phyloP scores from a whole-genome alignment of 2,113 vertebrate genomes.

The Pollimyrus isidori region DNA sequence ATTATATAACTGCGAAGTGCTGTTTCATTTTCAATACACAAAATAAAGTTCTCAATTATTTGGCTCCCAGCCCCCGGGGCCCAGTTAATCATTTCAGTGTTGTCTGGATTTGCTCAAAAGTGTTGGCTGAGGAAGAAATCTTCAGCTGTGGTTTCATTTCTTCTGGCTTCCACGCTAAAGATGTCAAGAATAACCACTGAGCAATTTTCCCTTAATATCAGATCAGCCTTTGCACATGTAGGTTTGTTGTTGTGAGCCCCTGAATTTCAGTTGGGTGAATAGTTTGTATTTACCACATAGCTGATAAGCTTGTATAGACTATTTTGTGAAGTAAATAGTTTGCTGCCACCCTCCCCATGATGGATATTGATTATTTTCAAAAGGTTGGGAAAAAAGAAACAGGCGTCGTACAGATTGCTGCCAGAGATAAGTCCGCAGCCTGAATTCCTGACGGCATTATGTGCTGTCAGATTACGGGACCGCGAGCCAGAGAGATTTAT shows the following conservation, averaged over 20 bases:
- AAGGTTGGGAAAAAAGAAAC: conserved; percentile 7
- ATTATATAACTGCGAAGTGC: conserved; percentile 70
- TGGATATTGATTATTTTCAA: conserved; percentile 19
- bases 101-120: conserved; percentile 54
- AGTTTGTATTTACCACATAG: conserved; percentile 10
- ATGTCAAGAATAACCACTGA: conserved; percentile 63
- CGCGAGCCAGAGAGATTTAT: background rate
- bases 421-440: conserved; percentile 1
- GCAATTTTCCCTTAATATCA: conserved; percentile 38
- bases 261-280: background rate
- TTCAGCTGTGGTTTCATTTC: conserved; percentile 64
- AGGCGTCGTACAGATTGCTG: conserved; percentile 7
- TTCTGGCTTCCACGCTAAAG: conserved; percentile 63
- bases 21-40: conserved; percentile 69
- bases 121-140: conserved; percentile 35
- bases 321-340: conserved; percentile 21
- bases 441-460: conserved; percentile 16
- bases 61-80: conserved; percentile 65
- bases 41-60: conserved; percentile 68
- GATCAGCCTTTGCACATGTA: conserved; percentile 29
- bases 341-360: background rate
- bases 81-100: conserved; percentile 66
- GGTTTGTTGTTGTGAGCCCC: conserved; percentile 37
- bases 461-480: background rate
- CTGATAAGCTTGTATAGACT: conserved; percentile 13